A percentile compares a stretch with the other conserved stretches of the same genome.
Conservation (phyloP, 2,888 invertebrate genomes). For the Margaritifera margaritifera region DNA sequence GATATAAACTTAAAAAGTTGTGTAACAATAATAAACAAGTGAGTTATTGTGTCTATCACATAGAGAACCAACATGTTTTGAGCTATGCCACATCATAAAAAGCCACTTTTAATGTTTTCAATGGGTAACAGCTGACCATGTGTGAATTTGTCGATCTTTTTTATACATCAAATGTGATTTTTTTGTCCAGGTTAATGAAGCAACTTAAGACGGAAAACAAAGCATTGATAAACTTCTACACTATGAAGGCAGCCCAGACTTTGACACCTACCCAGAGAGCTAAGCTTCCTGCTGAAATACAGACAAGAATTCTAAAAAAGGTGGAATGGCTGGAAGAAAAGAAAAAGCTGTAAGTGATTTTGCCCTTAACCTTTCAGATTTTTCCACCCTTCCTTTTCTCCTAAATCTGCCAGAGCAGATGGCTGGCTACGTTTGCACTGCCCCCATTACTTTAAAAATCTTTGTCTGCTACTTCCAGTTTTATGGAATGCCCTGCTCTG, state of each 20-base stretch:
- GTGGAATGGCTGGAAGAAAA: constrained; percentile 75
- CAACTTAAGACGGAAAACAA: constrained; percentile 48
- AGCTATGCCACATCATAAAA: too few relatives aligned
- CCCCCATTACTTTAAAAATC: too few relatives aligned
- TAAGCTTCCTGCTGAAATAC: constrained; percentile 58
- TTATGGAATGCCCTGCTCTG: too few relatives aligned
- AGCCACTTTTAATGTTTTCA: too few relatives aligned
- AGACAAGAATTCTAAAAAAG: constrained; percentile 74
- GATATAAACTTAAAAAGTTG: too few relatives aligned
- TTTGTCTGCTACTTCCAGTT: too few relatives aligned
- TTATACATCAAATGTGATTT: constrained; percentile 2
- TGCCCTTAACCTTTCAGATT: neutral
- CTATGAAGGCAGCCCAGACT: constrained; percentile 56
- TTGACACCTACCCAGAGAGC: constrained; percentile 59
- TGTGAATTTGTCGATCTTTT: too few relatives aligned
- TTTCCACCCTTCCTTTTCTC: neutral
- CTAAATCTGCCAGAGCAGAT: neutral
- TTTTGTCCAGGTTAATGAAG: constrained; percentile 39
- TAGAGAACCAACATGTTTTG: too few relatives aligned
- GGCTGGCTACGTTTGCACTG: too few relatives aligned
- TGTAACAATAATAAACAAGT: too few relatives aligned
- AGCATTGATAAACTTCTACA: constrained; percentile 38
- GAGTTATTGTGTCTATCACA: too few relatives aligned
- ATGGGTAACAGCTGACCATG: too few relatives aligned
- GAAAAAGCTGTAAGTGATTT: constrained; percentile 59